phyloP scores from a whole-genome alignment of 2,797 vertebrate genomes.

The Lates japonicus region DNA sequence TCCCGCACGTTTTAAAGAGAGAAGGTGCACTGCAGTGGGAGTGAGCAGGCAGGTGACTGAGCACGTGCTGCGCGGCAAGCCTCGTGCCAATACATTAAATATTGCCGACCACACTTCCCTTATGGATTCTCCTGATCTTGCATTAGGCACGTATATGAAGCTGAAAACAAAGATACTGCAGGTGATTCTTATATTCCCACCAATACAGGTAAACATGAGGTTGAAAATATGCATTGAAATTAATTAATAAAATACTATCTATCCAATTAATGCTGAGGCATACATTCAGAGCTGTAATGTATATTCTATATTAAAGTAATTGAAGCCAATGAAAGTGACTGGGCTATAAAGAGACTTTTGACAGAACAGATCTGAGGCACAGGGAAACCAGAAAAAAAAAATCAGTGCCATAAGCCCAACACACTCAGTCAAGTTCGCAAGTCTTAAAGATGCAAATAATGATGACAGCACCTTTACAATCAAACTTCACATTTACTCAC shows the following conservation, averaged over 20 bases:
- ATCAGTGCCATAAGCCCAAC: not conserved
- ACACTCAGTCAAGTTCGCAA: not conserved
- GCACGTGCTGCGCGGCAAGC: conserved; percentile 65
- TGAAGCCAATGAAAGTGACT: not conserved
- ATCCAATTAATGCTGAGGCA: not conserved
- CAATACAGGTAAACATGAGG: not conserved
- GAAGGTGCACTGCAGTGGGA: conserved; percentile 74
- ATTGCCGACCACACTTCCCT: not conserved
- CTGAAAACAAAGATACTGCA: not conserved
- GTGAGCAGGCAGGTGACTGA: conserved; percentile 58
- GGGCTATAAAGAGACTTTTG: not conserved
- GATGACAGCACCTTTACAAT: not conserved
- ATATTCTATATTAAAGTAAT: not conserved
- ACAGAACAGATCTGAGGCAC: not conserved
- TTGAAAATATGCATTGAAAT: not conserved
- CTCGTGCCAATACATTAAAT: conserved; percentile 39
- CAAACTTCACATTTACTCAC: not conserved
- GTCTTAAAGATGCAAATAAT: not conserved
- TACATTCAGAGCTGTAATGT: not conserved
- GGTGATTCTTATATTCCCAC: not conserved
- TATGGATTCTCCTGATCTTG: not conserved
- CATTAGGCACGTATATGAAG: not conserved
- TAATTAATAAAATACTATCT: not conserved
- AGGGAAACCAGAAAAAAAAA: not conserved
- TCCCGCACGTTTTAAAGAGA: conserved; percentile 22